phyloP scores from a whole-genome alignment of 2,888 invertebrate species.

The Rhopalosiphum nymphaeae region DNA sequence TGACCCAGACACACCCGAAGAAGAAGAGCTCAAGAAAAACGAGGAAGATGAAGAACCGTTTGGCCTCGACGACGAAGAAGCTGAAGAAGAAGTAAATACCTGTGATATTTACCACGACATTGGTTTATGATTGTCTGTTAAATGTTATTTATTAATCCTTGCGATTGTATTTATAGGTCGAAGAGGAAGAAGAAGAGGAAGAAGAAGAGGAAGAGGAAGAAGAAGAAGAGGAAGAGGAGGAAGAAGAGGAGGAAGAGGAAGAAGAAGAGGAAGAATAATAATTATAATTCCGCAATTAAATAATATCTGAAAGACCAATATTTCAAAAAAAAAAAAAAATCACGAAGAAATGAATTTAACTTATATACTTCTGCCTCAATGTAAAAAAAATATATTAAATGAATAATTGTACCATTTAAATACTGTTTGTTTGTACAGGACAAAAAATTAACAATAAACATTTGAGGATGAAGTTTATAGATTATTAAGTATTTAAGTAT shows the following conservation, averaged over 20 bases:
- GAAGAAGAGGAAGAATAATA: slow-evolving; percentile 45
- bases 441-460: slow-evolving; percentile 41
- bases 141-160: background rate
- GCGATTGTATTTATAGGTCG: slow-evolving; percentile 46
- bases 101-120: background rate
- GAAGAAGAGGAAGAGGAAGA: slow-evolving; percentile 66
- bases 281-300: slow-evolving; percentile 36
- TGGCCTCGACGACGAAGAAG: slow-evolving; percentile 80
- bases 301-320: slow-evolving; percentile 43
- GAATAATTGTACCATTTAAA: slow-evolving; percentile 51
- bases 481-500: slow-evolving; percentile 44
- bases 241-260: slow-evolving; percentile 57
- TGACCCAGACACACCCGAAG: slow-evolving; percentile 90
- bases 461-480: slow-evolving; percentile 45
- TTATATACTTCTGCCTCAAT: slow-evolving; percentile 59
- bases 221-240: slow-evolving; percentile 65
- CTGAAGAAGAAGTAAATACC: slow-evolving; percentile 77
- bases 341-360: slow-evolving; percentile 30
- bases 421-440: slow-evolving; percentile 49
- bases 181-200: slow-evolving; percentile 66
- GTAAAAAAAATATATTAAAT: slow-evolving; percentile 59
- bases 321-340: slow-evolving; percentile 17
- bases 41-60: slow-evolving; percentile 78
- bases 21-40: slow-evolving; percentile 88
- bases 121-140: background rate